Conservation (phyloP, 2,797 vertebrate genomes). For the Diplodus sargus region DNA sequence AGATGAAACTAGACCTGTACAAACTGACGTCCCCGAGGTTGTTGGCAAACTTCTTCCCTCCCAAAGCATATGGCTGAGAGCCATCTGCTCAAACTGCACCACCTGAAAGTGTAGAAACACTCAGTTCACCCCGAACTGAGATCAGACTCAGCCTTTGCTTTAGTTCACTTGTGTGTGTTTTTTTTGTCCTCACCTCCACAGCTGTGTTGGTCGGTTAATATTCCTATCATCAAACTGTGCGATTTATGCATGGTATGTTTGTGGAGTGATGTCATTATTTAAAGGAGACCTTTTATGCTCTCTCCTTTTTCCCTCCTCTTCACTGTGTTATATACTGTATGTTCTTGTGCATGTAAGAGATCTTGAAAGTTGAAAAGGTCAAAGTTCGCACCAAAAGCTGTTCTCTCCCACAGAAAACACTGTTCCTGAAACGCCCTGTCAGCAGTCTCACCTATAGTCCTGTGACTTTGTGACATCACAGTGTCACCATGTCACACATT, state of each 20-base stretch:
- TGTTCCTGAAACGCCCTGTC: no score
- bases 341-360: no score
- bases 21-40: slow-evolving; percentile 53
- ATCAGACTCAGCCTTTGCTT: slow-evolving; percentile 35
- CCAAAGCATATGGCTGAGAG: slow-evolving; percentile 65
- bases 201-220: slow-evolving; percentile 24
- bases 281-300: no score
- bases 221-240: slow-evolving; percentile 9
- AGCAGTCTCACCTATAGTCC: no score
- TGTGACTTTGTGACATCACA: no score
- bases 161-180: background rate
- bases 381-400: no score
- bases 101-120: slow-evolving; percentile 54
- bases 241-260: background rate
- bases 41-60: slow-evolving; percentile 56
- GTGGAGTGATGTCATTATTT: background rate
- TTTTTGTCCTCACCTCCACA: slow-evolving; percentile 13
- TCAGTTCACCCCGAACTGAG: slow-evolving; percentile 55
- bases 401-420: no score
- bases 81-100: slow-evolving; percentile 68
- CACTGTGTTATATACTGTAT: no score
- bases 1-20: slow-evolving; percentile 61
- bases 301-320: no score
- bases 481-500: no score
- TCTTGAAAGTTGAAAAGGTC: no score